These are phyloP conservation scores for Nasonia giraulti DNA, from an alignment of 1,140 invertebrate genomes.

Conservation along the genomic window DNA sequence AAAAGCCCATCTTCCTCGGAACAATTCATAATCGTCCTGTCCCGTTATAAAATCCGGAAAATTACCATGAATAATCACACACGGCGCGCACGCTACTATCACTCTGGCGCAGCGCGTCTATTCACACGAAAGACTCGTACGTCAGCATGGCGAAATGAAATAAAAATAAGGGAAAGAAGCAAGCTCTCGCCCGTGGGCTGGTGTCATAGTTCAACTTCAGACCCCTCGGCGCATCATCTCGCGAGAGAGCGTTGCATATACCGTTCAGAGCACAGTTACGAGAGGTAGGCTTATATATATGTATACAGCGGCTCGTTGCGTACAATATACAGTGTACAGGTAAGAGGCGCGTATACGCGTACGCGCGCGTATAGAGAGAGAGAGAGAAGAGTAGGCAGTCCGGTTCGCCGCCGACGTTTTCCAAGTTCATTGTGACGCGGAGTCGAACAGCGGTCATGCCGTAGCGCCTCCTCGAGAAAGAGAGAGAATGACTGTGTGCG, in stretches of 20 bases:
- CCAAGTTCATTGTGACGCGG: constrained; percentile 35
- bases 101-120: not conserved
- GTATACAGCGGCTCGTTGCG: not conserved
- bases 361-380: not conserved
- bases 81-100: no score
- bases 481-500: not conserved
- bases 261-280: constrained; percentile 42
- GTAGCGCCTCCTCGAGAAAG: not conserved
- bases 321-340: not conserved
- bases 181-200: not conserved
- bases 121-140: not conserved
- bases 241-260: constrained; percentile 11
- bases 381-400: not conserved
- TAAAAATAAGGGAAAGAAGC: not conserved
- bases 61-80: no score
- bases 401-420: not conserved
- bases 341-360: not conserved
- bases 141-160: not conserved
- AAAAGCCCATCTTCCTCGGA: not conserved
- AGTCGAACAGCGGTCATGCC: constrained; percentile 26
- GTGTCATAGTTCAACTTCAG: constrained; percentile 39
- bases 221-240: constrained; percentile 22
- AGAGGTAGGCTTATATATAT: not conserved
- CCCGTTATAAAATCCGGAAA: no score
- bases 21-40: no score